Evolutionary conservation across 2,113 vertebrate species (phyloP).

Genomic region (Proteles cristata): DNA sequence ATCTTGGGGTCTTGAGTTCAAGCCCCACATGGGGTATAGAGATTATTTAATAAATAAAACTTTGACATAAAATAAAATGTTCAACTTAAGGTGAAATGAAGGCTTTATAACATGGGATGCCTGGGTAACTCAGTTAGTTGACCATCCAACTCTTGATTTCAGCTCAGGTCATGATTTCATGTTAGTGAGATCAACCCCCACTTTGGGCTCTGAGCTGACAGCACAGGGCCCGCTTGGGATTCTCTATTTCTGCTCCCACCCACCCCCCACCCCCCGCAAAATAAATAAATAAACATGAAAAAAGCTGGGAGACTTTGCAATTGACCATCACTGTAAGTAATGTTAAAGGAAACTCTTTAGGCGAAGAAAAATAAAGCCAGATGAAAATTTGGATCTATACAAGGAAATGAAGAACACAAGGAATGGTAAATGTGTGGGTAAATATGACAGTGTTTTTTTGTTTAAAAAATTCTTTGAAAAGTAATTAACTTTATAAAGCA

Average conservation of each 20-base stretch:
- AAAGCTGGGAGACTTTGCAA: neutral
- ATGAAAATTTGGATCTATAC: neutral
- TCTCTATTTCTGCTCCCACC: no score
- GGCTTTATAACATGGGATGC: neutral
- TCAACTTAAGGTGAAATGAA: neutral
- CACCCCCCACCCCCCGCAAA: no score
- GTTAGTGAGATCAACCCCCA: no score
- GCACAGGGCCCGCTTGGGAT: no score
- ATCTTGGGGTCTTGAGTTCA: neutral
- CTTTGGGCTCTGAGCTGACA: no score
- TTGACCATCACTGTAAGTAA: neutral
- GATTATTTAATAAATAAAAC: neutral
- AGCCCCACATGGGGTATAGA: neutral
- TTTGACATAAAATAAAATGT: neutral
- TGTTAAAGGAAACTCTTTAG: neutral
- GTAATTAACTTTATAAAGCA: neutral
- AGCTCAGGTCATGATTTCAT: no score
- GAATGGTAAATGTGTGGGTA: neutral
- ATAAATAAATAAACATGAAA: no score
- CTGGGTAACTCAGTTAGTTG: no score
- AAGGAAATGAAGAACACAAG: neutral
- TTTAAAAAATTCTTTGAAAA: neutral
- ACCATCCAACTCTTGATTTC: no score
- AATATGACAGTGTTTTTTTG: neutral
- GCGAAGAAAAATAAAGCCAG: neutral